A percentile compares a stretch with the other conserved stretches of the same genome.
These are phyloP conservation scores for Eidolon dupreanum DNA, from an alignment of 2,797 vertebrate genomes.

Conservation along the genomic window DNA sequence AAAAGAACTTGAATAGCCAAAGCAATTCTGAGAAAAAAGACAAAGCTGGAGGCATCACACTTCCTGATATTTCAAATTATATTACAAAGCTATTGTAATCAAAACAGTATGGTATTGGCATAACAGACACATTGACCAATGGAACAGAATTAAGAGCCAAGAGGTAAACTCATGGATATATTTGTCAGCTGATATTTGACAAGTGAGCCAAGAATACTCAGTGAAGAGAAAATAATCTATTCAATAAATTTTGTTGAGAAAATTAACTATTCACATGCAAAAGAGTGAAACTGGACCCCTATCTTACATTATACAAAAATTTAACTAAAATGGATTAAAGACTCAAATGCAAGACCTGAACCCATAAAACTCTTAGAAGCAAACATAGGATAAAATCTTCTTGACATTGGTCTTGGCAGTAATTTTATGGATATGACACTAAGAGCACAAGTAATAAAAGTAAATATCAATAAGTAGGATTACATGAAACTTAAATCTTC, in stretches of 20 bases:
- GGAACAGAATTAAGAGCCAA: not conserved
- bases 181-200: not conserved
- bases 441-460: not conserved
- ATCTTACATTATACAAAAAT: not conserved
- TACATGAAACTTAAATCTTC: not conserved
- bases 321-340: not conserved
- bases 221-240: not conserved
- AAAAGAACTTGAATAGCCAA: not conserved
- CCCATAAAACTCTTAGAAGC: not conserved
- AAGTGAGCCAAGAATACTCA: not conserved
- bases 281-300: not conserved
- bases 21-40: not conserved
- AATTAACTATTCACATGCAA: not conserved
- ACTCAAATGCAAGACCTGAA: not conserved
- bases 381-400: not conserved
- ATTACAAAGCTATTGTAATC: not conserved
- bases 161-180: not conserved
- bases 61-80: not conserved
- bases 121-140: not conserved
- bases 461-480: not conserved
- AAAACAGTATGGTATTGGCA: not conserved
- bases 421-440: not conserved
- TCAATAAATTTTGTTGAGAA: not conserved
- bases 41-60: not conserved
- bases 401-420: not conserved